Base-by-base conservation (phyloP, 2,888 invertebrate genomes). In the Linnaemya vulpina region DNA sequence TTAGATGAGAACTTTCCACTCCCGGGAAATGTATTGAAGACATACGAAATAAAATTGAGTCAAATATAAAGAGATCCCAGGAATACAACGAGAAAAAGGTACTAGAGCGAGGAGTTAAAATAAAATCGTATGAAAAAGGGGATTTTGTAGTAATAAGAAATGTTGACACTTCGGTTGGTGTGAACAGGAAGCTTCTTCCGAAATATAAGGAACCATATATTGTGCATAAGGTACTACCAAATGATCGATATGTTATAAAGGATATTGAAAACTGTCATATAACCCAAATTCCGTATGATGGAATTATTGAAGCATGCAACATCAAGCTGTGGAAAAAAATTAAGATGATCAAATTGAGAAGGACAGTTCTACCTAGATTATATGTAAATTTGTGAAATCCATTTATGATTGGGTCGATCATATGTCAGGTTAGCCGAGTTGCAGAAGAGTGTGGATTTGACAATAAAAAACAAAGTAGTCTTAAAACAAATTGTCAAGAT, bases 201-300 rank as follows among this genome's bases (percentile, higher is more conserved):
- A 84, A 73, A 30, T 81, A 73, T 58, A 43, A 63, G 20, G 84
- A 71, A 3, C 79, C 84, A 30, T 85, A 63, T 40, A 49, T 51
- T 38, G 22, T 62, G 1, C 51, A 51, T 10, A 74, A 51, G 22
- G 51, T 62, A 15, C 63, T 79, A 22, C 7, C n/a, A 49, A 51
- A 62, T 40, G 30, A 78, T 70, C 62, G 51, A 51, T 62, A 55
- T 20, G 30, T 55, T 58, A 67, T 77, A 11, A 77, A 68, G 22
- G 55, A 68, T 40, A 55, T 65, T 55, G 58, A 53, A 9, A 67
- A 58, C 30, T 58, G 58, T 58, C 30, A 77, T 9, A 25, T 62
- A 15, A 15, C 62, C 15, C 53, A 71, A 63, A 55, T 63, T n/a
- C 63, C 38, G 17, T 67, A 49, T 10, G 62, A 51, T 5, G 53